Evolutionary conservation across 2,888 invertebrate species (phyloP), one percentile per base, ranked within the genome.

Genomic region (Lobophora halterata): DNA sequence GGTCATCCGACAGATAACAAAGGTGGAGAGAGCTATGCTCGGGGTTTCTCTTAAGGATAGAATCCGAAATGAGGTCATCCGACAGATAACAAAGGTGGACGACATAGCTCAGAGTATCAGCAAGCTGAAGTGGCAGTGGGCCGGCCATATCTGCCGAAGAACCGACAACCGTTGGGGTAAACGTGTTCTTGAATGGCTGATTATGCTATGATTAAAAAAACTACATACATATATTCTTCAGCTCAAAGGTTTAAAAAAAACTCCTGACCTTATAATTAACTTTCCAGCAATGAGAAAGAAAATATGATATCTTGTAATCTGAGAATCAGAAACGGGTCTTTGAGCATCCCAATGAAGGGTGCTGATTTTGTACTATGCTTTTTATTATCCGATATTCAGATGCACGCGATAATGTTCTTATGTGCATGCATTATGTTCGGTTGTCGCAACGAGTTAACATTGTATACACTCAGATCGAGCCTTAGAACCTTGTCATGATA

Each of bases 371-470:
- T 50, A 50, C 49, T 50, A 49, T 45, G 46, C 50, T 50, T 56
- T 51, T 51, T 47, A 49, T 49, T 54, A 50, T 37, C 51, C 40
- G 48, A 50, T 52, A 49, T 36, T 25, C 49, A 44, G 37, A 49
- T 42, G 41, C 37, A 25, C 26, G 55, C 54, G 55, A 58, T 61
- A 70, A 59, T 52, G 55, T 57, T 70, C 60, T 64, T 64, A 70
- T 68, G 74, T 61, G 66, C 68, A 72, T 75, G 65, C 58, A 66
- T 61, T 61, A 53, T 38, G 56, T 54, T 44, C 58, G 60, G 55
- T 63, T 69, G 71, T 74, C 74, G 71, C 63, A 61, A 63, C 63
- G 65, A 65, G 66, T 72, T 65, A 65, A 31, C 34, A 34, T 13
- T 38, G 27, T 38, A 31, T 32, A 35, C 27, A 44, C 46, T 43